Base-by-base conservation (phyloP, 2,797 vertebrate genomes). In the Halcyon smyrnensis region DNA sequence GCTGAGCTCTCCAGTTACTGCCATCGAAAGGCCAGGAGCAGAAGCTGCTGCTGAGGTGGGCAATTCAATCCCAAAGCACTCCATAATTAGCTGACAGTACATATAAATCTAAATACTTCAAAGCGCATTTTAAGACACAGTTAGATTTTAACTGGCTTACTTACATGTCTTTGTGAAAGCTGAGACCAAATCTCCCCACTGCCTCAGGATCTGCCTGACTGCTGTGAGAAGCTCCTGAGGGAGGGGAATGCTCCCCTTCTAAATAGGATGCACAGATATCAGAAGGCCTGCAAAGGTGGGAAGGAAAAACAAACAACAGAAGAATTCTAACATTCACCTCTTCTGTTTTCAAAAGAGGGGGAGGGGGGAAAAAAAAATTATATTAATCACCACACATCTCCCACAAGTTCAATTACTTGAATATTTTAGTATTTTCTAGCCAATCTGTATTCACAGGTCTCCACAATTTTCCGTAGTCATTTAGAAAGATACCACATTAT, bases 91-190 rank as follows among this genome's bases (percentile, higher is more conserved):
- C 21, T 19, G 15, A 53, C 0, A 41, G 17, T 28, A 67, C 6
- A 43, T 8, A 36, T 2, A 84, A 56, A 30, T 15, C 64, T 34
- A 50, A 32, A 24, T 16, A n/a, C 14, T 28, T 11, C 7, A 10
- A 39, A 5, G 6, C 25, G 17, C 12, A 39, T 76, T 88, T 86
- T 23, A 65, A 74, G 30, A 68, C 21, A 90, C 14, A 88, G 75
- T 32, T 54, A 32, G 21, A 69, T 45, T 91, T 70, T 43, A 89
- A 51, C 25, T 75, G 11, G 19, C 25, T 51, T 79, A 99, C 99
- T 99, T 95, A 99, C 99, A 97, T 46, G 81, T 99, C 98, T 97
- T 99, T 98, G 89, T 84, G 98, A 93, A 99, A 99, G 93, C 97
- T 98, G 39, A 99, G 98, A 10, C 98, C 92, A 96, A 99, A 98